Evolutionary conservation across 2,113 vertebrate species (phyloP).

Genomic region (Amblyornis subalaris): DNA sequence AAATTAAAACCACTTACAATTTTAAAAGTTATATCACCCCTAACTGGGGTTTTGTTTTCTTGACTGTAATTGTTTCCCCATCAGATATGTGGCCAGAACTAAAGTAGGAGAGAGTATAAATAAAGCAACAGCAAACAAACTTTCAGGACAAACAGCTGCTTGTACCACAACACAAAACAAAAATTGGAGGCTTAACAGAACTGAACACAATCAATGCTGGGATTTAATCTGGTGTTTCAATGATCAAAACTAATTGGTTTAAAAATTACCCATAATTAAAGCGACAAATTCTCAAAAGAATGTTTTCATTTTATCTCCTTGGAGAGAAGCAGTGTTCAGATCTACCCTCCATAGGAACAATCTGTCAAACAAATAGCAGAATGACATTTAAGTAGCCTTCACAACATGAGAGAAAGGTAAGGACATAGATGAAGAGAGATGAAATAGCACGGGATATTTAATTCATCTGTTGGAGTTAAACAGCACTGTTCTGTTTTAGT

Average conservation of each 20-base stretch:
- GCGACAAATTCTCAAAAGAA: background rate
- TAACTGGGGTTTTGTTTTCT: background rate
- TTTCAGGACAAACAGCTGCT: background rate
- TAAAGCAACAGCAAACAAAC: background rate
- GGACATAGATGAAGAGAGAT: background rate
- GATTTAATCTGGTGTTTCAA: background rate
- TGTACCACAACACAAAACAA: background rate
- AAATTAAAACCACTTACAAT: background rate
- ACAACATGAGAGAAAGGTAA: background rate
- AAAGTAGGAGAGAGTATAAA: background rate
- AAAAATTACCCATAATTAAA: slow-evolving; percentile 28
- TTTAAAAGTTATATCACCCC: background rate
- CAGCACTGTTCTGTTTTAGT: background rate
- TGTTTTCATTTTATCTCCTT: background rate
- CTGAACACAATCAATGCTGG: background rate
- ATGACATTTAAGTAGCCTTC: background rate
- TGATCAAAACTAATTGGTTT: background rate
- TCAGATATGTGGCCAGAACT: background rate
- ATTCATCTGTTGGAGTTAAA: background rate
- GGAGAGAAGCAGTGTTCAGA: background rate
- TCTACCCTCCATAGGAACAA: background rate
- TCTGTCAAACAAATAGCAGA: background rate
- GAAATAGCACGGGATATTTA: background rate
- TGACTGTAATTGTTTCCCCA: background rate
- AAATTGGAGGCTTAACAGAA: background rate